phyloP scores from a whole-genome alignment of 2,888 invertebrate genomes.

The Oasisia sp. region DNA sequence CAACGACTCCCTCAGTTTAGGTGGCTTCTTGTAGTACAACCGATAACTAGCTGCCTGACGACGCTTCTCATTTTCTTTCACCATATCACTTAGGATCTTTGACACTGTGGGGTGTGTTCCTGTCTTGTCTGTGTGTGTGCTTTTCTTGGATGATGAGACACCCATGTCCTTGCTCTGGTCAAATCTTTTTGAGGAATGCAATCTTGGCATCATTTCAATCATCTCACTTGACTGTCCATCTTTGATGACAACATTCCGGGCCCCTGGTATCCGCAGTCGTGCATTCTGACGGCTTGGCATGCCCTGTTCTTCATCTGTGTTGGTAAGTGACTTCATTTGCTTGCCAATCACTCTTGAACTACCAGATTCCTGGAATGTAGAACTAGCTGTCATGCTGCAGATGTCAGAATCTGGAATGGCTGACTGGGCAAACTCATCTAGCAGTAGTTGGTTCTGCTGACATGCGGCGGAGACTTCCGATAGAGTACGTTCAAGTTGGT shows the following conservation, averaged over 20 bases:
- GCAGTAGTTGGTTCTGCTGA: neutral
- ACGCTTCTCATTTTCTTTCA: neutral
- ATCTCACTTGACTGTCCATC: neutral
- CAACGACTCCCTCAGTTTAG: neutral
- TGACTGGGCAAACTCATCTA: slow-evolving; percentile 12
- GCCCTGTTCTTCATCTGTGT: neutral
- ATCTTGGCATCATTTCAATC: slow-evolving; percentile 3
- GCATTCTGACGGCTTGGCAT: neutral
- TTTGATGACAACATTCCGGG: neutral
- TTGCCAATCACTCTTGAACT: neutral
- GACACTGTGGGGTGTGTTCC: neutral
- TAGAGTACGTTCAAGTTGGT: neutral
- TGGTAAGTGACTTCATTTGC: neutral
- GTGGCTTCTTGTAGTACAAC: slow-evolving; percentile 10
- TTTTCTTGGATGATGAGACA: neutral
- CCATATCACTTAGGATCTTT: neutral
- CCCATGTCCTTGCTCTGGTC: neutral
- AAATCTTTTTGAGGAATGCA: neutral
- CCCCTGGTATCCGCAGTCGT: neutral
- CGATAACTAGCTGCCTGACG: neutral
- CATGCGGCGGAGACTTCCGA: neutral
- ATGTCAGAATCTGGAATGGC: neutral
- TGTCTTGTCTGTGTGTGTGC: neutral
- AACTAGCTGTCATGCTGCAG: neutral
- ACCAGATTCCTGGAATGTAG: neutral